Base-by-base conservation (phyloP, 2,797 vertebrate species). In the Myiotriccus ornatus region DNA sequence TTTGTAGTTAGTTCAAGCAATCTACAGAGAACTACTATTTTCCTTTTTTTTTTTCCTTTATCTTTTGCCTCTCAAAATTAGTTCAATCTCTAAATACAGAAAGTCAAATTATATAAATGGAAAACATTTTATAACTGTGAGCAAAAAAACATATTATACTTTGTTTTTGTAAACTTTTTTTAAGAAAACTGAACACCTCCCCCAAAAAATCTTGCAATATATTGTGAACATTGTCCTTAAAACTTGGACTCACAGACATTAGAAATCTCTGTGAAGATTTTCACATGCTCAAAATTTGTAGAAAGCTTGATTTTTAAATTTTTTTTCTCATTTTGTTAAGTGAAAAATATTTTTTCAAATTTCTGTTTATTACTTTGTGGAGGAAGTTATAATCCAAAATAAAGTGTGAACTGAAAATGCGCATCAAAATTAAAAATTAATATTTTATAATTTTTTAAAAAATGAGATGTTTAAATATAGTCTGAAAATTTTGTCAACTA, bases 391-490 rank as follows among this genome's bases (percentile, higher is more conserved):
- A 53, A 59, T 32, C 10, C 4, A 56, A 78, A 82, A 53, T 25
- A 59, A 55, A 65, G 1, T 25, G 9, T 30, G 5, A 52, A 65
- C 2, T 64, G 8, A 68, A 73, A 77, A 37, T 14, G 5, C 37
- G 1, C 14, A 46, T 49, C 4, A 49, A 67, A 69, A 35, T 52
- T 60, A 44, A 1, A 3, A 73, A 56, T 7, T 32, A 28, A 4
- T 47, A 14, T 55, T 75, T 59, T 22, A 22, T 30, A 4, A 7
- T 21, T 53, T 19, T 44, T 19, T 3, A 0, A 8, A 39, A 35
- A 49, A 21, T 20, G 1, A 65, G 0, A 32, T 20, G 1, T 17
- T 12, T 41, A 59, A 53, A 3, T 50, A 16, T 23, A 57, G 6
- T 52, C 8, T 84, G 24, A 63, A 50, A 4, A 17, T 35, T 67